Evolutionary conservation across 2,113 vertebrate genomes (phyloP), one percentile per base, ranked within the genome.

Genomic region (Notothenia coriiceps): DNA sequence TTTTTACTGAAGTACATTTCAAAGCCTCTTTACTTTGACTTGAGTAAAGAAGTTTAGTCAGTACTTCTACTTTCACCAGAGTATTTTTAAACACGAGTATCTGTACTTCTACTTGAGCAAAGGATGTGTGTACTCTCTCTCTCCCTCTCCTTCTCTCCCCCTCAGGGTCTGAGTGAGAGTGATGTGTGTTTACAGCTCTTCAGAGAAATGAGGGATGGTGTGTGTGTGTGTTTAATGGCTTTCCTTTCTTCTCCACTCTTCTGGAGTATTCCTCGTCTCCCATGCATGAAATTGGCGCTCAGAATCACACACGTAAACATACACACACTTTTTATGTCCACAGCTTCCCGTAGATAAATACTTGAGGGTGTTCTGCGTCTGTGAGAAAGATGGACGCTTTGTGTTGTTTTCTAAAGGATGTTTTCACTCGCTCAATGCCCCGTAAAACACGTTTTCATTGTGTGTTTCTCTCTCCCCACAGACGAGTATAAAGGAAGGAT

Each of bases 401-500:
- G 55, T 56, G 56, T 65, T 80, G 29, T 54, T 22, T 25, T 52
- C 25, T 29, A 29, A 29, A 29, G 25, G 25, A 29, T 29, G 25
- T 29, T 2, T 29, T 29, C 25, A 29, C 25, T 29, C 8, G 2
- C 51, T 59, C 33, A 43, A 71, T 33, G 44, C 6, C 10, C 33
- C 33, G 6, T 35, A 4, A 66, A 25, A 61, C 77, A 20, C 1
- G 56, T 40, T 40, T 47, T 52, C 40, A 6, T 29, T 14, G 67
- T 73, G 18, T 76, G 4, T 86, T 35, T 80, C 82, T 77, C 94
- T 79, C 22, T 22, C 22, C 91, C 89, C 86, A 17, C 93, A 99
- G 98, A 98, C 97, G 29, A 99, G 98, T 85, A 95, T 99, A 91
- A 98, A 98, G 93, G 98, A 99, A 84, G 98, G 98, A 72, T 89